These are phyloP conservation scores for Cephalopterus ornatus DNA, from an alignment of 2,113 vertebrate genomes.

Conservation along the genomic window DNA sequence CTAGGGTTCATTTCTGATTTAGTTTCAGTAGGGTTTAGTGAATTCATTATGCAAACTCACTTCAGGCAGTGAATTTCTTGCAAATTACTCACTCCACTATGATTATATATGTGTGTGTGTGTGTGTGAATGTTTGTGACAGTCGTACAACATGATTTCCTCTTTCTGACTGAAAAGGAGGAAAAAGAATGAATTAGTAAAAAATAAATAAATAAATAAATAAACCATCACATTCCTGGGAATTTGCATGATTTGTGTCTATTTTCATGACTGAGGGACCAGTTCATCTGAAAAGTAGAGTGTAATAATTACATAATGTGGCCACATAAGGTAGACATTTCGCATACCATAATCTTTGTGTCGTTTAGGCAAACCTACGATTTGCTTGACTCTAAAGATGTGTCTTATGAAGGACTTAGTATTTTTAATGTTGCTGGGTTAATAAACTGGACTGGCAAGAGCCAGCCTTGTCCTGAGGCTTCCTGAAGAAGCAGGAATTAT, in stretches of 20 bases:
- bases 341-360: not conserved
- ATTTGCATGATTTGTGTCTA: not conserved
- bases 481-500: not conserved
- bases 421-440: not conserved
- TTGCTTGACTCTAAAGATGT: not conserved
- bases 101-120: not conserved
- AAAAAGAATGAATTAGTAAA: not conserved
- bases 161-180: not conserved
- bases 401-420: not conserved
- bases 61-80: not conserved
- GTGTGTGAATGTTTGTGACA: not conserved
- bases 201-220: no score
- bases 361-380: not conserved
- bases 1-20: not conserved
- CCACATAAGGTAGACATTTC: not conserved
- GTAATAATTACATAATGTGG: not conserved
- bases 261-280: not conserved
- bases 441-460: not conserved
- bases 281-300: not conserved
- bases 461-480: not conserved
- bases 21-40: not conserved
- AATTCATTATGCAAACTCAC: conserved; percentile 3
- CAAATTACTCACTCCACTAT: not conserved
- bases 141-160: not conserved
- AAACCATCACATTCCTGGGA: not conserved